These are phyloP conservation scores for Psittacara wagleri DNA, from an alignment of 2,113 vertebrate genomes.

Conservation along the genomic window DNA sequence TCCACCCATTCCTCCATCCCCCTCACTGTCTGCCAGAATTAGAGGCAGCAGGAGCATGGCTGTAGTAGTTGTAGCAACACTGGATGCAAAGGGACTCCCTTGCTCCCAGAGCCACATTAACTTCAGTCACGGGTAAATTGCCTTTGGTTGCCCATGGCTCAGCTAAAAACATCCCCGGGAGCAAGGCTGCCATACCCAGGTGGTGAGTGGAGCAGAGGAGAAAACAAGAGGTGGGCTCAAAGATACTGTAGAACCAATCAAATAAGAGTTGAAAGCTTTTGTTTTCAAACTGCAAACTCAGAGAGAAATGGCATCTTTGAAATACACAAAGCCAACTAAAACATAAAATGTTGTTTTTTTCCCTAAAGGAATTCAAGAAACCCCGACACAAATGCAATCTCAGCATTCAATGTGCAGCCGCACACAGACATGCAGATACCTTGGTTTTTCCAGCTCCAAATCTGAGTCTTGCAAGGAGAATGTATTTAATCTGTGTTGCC, in stretches of 20 bases:
- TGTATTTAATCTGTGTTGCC: not conserved
- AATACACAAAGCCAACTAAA: not conserved
- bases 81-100: not conserved
- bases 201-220: not conserved
- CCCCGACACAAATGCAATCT: not conserved
- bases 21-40: not conserved
- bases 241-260: not conserved
- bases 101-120: not conserved
- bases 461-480: not conserved
- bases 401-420: not conserved
- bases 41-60: accelerated
- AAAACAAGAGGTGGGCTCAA: not conserved
- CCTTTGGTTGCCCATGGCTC: not conserved
- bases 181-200: not conserved
- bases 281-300: not conserved
- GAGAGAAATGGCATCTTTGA: not conserved
- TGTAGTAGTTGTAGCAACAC: accelerated
- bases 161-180: not conserved
- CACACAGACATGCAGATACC: not conserved
- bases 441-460: not conserved
- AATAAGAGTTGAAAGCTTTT: not conserved
- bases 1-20: accelerated
- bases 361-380: not conserved
- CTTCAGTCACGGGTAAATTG: not conserved
- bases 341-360: not conserved